These are phyloP conservation scores for Beris chalybata DNA, from an alignment of 2,888 invertebrate species.

Conservation along the genomic window DNA sequence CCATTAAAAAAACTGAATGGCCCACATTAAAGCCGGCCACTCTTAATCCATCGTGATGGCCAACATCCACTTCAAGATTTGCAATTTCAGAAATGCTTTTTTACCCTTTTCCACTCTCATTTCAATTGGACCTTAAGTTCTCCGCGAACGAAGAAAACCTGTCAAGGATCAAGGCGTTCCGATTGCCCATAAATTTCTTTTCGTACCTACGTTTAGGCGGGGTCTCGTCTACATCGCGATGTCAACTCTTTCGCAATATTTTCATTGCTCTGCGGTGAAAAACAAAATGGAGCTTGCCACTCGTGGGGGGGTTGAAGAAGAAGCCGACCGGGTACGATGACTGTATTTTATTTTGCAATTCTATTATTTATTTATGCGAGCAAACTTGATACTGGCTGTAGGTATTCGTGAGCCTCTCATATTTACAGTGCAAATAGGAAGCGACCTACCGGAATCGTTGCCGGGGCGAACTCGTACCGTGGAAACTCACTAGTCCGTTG, in stretches of 20 bases:
- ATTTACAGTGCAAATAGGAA: slow-evolving; percentile 32
- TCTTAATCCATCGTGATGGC: too few relatives aligned
- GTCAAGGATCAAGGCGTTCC: slow-evolving; percentile 24
- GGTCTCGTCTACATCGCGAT: slow-evolving; percentile 19
- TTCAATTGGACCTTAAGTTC: too few relatives aligned
- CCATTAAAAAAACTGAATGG: too few relatives aligned
- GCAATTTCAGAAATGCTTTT: not conserved
- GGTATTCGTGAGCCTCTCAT: slow-evolving; percentile 33
- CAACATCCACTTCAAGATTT: not conserved
- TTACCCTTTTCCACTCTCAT: too few relatives aligned
- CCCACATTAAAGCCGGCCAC: too few relatives aligned
- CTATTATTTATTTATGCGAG: slow-evolving; percentile 28
- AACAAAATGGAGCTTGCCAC: slow-evolving; percentile 22
- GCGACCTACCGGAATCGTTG: slow-evolving; percentile 6
- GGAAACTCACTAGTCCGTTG: too few relatives aligned
- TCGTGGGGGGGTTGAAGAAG: not conserved
- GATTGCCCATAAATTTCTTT: slow-evolving; percentile 14
- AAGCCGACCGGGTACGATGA: not conserved
- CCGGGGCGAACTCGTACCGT: too few relatives aligned
- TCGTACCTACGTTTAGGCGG: slow-evolving; percentile 27
- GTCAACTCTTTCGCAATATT: slow-evolving; percentile 31
- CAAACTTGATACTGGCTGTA: not conserved
- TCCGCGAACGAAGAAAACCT: slow-evolving; percentile 9
- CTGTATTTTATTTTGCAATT: slow-evolving; percentile 25
- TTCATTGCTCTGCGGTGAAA: slow-evolving; percentile 30